phyloP scores from a whole-genome alignment of 2,888 invertebrate genomes.

The Chouioia cunea region DNA sequence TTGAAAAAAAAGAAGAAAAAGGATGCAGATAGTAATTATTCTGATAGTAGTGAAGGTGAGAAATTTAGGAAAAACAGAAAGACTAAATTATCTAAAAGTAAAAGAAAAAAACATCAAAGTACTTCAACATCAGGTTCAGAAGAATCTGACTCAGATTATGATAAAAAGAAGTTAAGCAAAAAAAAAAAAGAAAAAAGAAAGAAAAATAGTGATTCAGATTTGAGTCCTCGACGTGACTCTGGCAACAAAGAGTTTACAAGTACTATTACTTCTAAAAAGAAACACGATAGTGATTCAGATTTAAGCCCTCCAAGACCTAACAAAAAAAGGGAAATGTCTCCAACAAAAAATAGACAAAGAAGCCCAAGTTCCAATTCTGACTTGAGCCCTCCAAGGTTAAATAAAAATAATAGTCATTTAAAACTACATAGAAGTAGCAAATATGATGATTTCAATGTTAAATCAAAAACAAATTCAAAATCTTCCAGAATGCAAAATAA shows the following conservation, averaged over 20 bases:
- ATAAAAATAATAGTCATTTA: constrained; percentile 52
- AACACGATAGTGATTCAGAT: constrained; percentile 52
- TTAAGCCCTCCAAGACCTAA: constrained; percentile 57
- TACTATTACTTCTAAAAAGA: constrained; percentile 39
- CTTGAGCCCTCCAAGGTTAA: constrained; percentile 58
- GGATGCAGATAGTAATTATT: constrained; percentile 12
- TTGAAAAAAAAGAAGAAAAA: constrained; percentile 13
- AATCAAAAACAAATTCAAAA: constrained; percentile 45
- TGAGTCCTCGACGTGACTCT: constrained; percentile 59
- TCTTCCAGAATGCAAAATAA: constrained; percentile 28
- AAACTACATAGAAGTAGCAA: constrained; percentile 43
- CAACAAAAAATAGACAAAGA: constrained; percentile 41
- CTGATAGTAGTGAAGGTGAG: constrained; percentile 19
- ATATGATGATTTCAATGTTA: constrained; percentile 48
- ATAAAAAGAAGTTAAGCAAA: constrained; percentile 52
- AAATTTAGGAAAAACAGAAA: constrained; percentile 25
- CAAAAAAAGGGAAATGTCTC: constrained; percentile 28
- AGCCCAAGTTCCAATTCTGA: constrained; percentile 51
- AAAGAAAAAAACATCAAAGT: constrained; percentile 24
- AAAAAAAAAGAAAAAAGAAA: constrained; percentile 51
- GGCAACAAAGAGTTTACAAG: constrained; percentile 41
- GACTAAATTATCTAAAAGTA: constrained; percentile 20
- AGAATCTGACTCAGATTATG: constrained; percentile 49
- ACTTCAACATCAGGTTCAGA: constrained; percentile 30
- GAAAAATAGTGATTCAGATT: constrained; percentile 49